phyloP scores from a whole-genome alignment of 1,140 invertebrate species.

The Ips nitidus region DNA sequence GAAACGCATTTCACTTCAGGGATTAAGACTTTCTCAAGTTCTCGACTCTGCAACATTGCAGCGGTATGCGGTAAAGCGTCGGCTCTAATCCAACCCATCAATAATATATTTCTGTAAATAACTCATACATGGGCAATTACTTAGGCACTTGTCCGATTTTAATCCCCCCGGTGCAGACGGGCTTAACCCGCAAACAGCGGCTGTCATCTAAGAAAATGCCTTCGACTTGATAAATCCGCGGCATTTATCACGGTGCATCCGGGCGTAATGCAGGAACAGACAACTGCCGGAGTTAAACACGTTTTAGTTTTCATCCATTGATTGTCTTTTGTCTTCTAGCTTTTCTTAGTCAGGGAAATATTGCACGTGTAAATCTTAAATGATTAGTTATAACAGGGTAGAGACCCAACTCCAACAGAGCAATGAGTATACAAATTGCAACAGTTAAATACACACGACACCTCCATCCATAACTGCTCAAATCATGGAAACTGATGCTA shows the following conservation, averaged over 20 bases:
- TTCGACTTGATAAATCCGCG: conserved; percentile 29
- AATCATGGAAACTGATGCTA: too few species aligned
- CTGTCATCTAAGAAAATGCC: conserved; percentile 29
- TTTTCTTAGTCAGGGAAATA: not conserved
- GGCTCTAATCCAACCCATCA: conserved; percentile 20
- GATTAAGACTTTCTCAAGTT: not conserved
- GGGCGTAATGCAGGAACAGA: conserved; percentile 29
- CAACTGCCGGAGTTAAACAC: conserved; percentile 21
- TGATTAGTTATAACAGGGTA: not conserved
- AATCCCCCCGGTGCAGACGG: conserved; percentile 31
- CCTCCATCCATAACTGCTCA: too few species aligned
- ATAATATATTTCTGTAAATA: conserved; percentile 30
- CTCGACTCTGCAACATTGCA: not conserved
- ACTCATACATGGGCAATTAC: conserved; percentile 33
- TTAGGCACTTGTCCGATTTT: conserved; percentile 29
- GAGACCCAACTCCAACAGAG: not conserved
- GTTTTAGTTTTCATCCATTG: conserved; percentile 19
- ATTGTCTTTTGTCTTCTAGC: conserved; percentile 10
- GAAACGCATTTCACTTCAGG: not conserved
- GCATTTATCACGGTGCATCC: conserved; percentile 33
- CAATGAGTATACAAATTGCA: too few species aligned
- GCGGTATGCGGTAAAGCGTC: not conserved
- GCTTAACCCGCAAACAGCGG: conserved; percentile 27
- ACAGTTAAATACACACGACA: too few species aligned
- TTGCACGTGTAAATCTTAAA: not conserved